Evolutionary conservation across 2,888 invertebrate species (phyloP), one percentile per base, ranked within the genome.

Genomic region (Ypsolopha scabrella): DNA sequence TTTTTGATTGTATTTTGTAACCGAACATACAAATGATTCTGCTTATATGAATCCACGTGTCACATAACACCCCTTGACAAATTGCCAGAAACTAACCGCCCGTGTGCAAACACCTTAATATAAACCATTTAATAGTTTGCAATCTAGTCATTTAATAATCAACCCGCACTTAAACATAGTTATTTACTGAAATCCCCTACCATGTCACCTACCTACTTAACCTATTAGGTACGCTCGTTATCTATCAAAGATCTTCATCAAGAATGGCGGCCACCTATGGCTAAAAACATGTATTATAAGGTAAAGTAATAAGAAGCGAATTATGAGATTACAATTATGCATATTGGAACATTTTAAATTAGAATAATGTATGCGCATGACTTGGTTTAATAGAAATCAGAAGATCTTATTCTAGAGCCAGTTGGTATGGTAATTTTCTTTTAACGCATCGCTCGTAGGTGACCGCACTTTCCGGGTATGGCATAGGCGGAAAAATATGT

Each of bases 311-410:
- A 13, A 38, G 14, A 7, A 48, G n/a, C 10, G 39, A 41, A 41
- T 49, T 11, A 49, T 49, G 39, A 14, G n/a, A 41, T 39, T 49
- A 49, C 11, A 49, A 49, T 48, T 48, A 66, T 61, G 60, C 52
- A 53, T 44, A 70, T 52, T 9, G 39, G 34, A 50, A 50, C 49
- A 50, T 52, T 37, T 45, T 37, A 10, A 44, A 52, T 74, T 72
- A 69, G 60, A 61, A 61, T 70, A 69, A 70, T 67, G 67, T 64
- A 63, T 54, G 52, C 60, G 58, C 47, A 47, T 48, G 34, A 48
- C 41, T 35, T 41, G 48, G 47, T 38, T 48, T 41, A 38, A 46
- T 7, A 46, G 33, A 61, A 39, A n/a, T 39, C 10, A 39, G 11
- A 39, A 2, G 10, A 39, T 39, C 6, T 9, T 9, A 39, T 39